A percentile compares a stretch with the other conserved stretches of the same genome.
phyloP scores from a whole-genome alignment of 2,797 vertebrate genomes.

The Lutjanus argentimaculatus region DNA sequence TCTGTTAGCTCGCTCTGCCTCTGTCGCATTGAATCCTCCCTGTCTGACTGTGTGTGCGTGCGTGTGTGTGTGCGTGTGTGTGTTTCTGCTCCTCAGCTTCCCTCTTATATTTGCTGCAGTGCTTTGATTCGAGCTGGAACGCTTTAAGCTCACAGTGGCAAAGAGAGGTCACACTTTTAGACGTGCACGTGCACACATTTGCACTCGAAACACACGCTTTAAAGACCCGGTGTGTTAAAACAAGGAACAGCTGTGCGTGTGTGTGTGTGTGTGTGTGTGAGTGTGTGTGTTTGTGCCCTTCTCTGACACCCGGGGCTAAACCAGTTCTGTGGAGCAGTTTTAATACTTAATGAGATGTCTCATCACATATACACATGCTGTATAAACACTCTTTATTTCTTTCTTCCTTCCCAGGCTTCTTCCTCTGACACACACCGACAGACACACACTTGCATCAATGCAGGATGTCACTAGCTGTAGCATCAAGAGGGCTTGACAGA shows the following conservation, averaged over 20 bases:
- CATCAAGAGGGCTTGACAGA: conserved; percentile 41
- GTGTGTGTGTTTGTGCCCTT: conserved; percentile 24
- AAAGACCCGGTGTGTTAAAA: conserved; percentile 26
- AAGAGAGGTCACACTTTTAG: conserved; percentile 52
- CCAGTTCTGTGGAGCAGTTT: conserved; percentile 43
- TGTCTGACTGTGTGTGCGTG: conserved; percentile 23
- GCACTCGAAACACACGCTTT: conserved; percentile 18
- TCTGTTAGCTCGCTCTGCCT: conserved; percentile 47
- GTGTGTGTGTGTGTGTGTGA: conserved; percentile 6
- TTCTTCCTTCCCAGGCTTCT: neutral
- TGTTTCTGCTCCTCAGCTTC: conserved; percentile 62
- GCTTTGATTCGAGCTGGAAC: conserved; percentile 67
- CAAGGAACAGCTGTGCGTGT: conserved; percentile 6
- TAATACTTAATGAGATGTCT: conserved; percentile 61
- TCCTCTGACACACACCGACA: conserved; percentile 1
- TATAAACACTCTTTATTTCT: conserved; percentile 14
- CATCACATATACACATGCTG: conserved; percentile 32
- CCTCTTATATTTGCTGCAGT: conserved; percentile 65
- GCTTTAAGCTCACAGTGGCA: conserved; percentile 56
- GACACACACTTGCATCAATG: neutral
- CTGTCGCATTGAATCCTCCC: conserved; percentile 71
- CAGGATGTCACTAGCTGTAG: conserved; percentile 23
- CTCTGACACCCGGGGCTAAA: conserved; percentile 50
- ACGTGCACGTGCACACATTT: conserved; percentile 3
- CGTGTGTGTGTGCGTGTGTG: conserved; percentile 14